phyloP scores from a whole-genome alignment of 2,797 vertebrate species.

The Sebastes ruberrimus region DNA sequence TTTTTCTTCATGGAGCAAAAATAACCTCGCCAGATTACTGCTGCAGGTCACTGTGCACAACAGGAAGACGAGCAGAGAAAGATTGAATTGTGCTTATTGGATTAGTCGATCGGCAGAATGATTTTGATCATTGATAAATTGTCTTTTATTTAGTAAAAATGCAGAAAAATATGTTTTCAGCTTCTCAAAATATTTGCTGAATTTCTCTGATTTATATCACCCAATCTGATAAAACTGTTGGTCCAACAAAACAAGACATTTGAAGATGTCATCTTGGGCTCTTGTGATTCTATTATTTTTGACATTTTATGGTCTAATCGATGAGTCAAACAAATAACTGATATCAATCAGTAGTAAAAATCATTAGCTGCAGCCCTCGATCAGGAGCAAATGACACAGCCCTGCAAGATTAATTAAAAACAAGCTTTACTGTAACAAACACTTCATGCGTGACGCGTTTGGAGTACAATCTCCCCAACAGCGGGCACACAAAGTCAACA shows the following conservation, averaged over 20 bases:
- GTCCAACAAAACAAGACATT: background rate
- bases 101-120: background rate
- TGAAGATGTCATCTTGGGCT: background rate
- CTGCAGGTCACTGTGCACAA: background rate
- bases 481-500: slow-evolving; percentile 30
- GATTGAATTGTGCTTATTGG: background rate
- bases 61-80: background rate
- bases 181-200: background rate
- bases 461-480: background rate
- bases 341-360: background rate
- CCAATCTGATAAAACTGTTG: background rate
- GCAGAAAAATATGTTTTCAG: background rate
- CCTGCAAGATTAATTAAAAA: slow-evolving; percentile 11
- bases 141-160: background rate
- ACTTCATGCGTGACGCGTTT: background rate
- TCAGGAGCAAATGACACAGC: background rate
- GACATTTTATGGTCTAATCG: background rate
- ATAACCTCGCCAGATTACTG: background rate
- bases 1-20: background rate
- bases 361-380: background rate
- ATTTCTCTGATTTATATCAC: background rate
- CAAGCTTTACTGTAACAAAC: background rate
- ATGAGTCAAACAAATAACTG: background rate
- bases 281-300: too few relatives aligned
- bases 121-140: background rate